Evolutionary conservation across 2,888 invertebrate species (phyloP).

Genomic region (Eurois occulta): DNA sequence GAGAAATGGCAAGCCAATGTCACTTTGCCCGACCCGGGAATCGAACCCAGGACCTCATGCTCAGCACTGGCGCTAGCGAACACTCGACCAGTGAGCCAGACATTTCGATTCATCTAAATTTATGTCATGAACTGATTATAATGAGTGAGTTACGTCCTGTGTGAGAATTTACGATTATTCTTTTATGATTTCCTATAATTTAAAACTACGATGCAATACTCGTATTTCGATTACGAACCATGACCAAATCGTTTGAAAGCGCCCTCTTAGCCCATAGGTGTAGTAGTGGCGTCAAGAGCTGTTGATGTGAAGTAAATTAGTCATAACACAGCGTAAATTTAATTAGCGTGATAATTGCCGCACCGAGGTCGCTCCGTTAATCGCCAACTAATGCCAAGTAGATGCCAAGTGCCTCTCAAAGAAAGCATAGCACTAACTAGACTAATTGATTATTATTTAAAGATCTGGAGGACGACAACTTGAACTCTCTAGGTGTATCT

Average conservation of each 20-base stretch:
- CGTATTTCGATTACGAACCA: constrained; percentile 6
- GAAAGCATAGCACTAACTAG: constrained; percentile 11
- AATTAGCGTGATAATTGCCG: constrained; percentile 86
- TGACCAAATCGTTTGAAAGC: constrained; percentile 20
- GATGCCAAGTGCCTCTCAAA: constrained; percentile 26
- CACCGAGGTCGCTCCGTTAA: constrained; percentile 67
- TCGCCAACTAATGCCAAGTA: constrained; percentile 67
- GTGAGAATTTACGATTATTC: not conserved
- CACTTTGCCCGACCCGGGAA: not conserved
- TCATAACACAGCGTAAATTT: constrained; percentile 84
- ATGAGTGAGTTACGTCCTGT: not conserved
- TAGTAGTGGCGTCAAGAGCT: constrained; percentile 68
- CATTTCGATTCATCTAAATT: not conserved
- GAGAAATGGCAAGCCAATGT: not conserved
- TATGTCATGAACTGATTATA: not conserved
- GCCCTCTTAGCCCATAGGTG: constrained; percentile 59
- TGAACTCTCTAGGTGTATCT: not conserved
- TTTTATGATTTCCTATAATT: not conserved
- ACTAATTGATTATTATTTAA: constrained; percentile 4
- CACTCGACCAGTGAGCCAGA: not conserved
- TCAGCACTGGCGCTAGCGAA: not conserved
- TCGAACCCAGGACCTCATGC: not conserved
- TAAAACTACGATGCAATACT: not conserved
- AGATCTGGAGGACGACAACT: not conserved
- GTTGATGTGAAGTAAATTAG: constrained; percentile 85